These are phyloP conservation scores for Hippocampus mohnikei DNA, from an alignment of 2,113 vertebrate genomes.

Conservation along the genomic window DNA sequence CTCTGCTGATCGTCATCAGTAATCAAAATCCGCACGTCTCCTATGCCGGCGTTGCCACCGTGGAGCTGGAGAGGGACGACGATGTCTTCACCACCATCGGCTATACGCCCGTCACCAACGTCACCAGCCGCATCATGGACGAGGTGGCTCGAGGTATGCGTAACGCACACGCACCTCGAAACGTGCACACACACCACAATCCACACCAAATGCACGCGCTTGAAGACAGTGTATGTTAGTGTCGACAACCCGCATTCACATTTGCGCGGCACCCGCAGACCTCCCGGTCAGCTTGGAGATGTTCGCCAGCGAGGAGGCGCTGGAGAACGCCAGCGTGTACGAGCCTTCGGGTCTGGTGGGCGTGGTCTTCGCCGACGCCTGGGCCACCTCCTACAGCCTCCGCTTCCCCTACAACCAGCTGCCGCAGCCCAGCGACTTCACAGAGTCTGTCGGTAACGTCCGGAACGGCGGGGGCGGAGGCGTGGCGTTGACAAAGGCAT, in stretches of 20 bases:
- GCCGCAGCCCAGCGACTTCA: slow-evolving; percentile 64
- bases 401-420: slow-evolving; percentile 64
- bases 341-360: slow-evolving; percentile 61
- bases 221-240: background rate
- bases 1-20: slow-evolving; percentile 74
- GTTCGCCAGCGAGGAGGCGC: slow-evolving; percentile 67
- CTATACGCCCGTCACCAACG: slow-evolving; percentile 72
- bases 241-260: too few relatives aligned
- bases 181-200: background rate
- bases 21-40: slow-evolving; percentile 71
- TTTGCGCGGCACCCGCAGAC: slow-evolving; percentile 13
- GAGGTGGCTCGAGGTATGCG: slow-evolving; percentile 72
- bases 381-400: slow-evolving; percentile 75
- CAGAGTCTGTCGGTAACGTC: slow-evolving; percentile 69
- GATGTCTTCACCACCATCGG: slow-evolving; percentile 59
- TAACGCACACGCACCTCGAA: slow-evolving; percentile 31
- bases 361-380: slow-evolving; percentile 77
- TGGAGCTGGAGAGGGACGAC: slow-evolving; percentile 57
- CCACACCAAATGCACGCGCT: too few relatives aligned
- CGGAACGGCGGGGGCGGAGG: background rate
- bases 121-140: slow-evolving; percentile 78
- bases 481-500: background rate
- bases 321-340: slow-evolving; percentile 67
- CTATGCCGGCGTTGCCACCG: slow-evolving; percentile 63
- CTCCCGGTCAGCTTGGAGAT: slow-evolving; percentile 66